Base-by-base conservation (phyloP, 2,888 invertebrate genomes). In the Axea sp. region DNA sequence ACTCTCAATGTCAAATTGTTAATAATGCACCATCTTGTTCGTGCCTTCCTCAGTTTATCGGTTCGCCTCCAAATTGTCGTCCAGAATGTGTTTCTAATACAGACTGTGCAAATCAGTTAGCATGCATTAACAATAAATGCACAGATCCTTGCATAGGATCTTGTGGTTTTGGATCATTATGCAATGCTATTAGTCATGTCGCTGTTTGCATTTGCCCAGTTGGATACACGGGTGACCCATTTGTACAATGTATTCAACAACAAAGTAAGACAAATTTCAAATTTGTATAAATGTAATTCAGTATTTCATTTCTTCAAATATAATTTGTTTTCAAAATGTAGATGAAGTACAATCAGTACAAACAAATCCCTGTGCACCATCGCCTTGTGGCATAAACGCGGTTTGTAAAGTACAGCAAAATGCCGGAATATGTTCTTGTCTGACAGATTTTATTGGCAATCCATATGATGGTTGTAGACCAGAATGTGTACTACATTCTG, bases 401-500 rank as follows among this genome's bases (percentile, higher is more conserved):
- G 88, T 90, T 82, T 94, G 93, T 80, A 90, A 88, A 84, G 91
- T 90, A 79, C 88, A 88, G 78, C 88, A 73, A 88, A 89, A 81
- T 77, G 87, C 71, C 83, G 92, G 92, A 72, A 88, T 73, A 6
- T 90, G 90, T 73, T 87, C 88, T 31, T 90, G 90, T 76, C 81
- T 87, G 24, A 82, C 88, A 35, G 88, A 88, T 19, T 90, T 86
- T 79, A 84, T 89, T 47, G 90, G 89, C 12, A 93, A 95, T 88
- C 94, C 95, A 0, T n/a, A n/a, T n/a, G n/a, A n/a, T n/a, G n/a
- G n/a, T n/a, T n/a, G n/a, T n/a, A n/a, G n/a, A n/a, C n/a, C 95
- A 5, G 94, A 95, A 88, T 95, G 95, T 86, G 91, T 94, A 5
- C 93, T 94, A 7, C 95, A 93, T 81, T 93, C 94, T 2, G 95